phyloP scores from a whole-genome alignment of 2,797 vertebrate species.

The Psittacula derbiana region DNA sequence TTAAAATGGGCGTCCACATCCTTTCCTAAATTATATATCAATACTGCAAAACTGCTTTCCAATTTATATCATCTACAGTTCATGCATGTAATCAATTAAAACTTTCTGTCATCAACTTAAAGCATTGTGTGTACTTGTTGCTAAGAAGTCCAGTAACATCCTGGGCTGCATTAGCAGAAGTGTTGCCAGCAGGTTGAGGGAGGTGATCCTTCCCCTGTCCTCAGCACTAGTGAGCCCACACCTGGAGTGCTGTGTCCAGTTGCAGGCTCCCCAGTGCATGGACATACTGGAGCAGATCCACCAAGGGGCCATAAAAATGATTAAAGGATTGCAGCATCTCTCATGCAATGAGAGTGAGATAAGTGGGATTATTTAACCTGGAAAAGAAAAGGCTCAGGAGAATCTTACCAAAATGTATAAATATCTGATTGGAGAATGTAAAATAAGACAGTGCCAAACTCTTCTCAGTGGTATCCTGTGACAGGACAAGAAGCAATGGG shows the following conservation, averaged over 20 bases:
- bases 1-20: background rate
- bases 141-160: background rate
- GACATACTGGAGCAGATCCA: background rate
- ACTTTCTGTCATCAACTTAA: background rate
- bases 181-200: rapidly evolving
- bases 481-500: slow-evolving; percentile 32
- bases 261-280: background rate
- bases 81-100: background rate
- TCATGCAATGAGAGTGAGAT: background rate
- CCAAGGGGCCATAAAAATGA: background rate
- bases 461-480: slow-evolving; percentile 25
- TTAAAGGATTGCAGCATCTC: background rate
- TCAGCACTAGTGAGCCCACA: background rate
- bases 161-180: background rate
- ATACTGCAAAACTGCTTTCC: background rate
- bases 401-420: slow-evolving; percentile 24
- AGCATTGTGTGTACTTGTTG: background rate
- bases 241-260: background rate
- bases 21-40: background rate
- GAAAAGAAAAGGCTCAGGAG: slow-evolving; percentile 5
- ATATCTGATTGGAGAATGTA: slow-evolving; percentile 17
- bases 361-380: background rate
- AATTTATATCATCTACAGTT: background rate
- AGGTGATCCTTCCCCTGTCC: background rate
- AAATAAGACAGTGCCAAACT: background rate